Evolutionary conservation across 2,113 vertebrate species (phyloP).

Genomic region (Probosciger aterrimus): DNA sequence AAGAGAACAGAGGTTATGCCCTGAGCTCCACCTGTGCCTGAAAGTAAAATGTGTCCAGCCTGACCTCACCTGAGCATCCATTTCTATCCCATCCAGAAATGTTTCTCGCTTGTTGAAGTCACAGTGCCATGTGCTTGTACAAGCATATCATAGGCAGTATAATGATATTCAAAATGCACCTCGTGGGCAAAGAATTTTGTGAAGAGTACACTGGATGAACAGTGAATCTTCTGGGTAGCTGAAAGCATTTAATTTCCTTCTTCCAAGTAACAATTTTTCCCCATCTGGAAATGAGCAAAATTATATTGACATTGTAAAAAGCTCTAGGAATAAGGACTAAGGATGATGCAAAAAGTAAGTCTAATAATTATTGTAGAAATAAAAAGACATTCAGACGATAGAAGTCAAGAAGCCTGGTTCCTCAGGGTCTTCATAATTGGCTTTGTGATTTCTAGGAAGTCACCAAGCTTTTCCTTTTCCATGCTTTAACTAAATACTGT

Average conservation of each 20-base stretch:
- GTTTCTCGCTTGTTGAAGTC: neutral
- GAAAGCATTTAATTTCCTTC: neutral
- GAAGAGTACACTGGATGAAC: neutral
- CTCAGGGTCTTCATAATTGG: neutral
- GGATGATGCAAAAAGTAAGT: neutral
- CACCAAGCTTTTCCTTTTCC: neutral
- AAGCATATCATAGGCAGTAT: neutral
- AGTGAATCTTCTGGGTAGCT: neutral
- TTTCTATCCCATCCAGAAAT: neutral
- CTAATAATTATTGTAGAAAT: neutral
- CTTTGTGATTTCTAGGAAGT: neutral
- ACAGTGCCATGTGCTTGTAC: neutral
- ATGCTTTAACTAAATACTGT: neutral
- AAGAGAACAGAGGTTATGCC: neutral
- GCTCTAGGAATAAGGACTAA: neutral
- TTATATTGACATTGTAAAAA: neutral
- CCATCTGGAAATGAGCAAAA: neutral
- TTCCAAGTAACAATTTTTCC: neutral
- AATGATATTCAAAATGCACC: neutral
- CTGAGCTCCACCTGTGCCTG: neutral
- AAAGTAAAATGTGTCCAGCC: neutral
- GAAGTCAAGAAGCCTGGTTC: neutral
- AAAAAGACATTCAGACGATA: neutral
- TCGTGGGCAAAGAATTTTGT: neutral
- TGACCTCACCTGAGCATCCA: neutral